phyloP scores from a whole-genome alignment of 2,113 vertebrate genomes.

The Rhinoderma darwinii region DNA sequence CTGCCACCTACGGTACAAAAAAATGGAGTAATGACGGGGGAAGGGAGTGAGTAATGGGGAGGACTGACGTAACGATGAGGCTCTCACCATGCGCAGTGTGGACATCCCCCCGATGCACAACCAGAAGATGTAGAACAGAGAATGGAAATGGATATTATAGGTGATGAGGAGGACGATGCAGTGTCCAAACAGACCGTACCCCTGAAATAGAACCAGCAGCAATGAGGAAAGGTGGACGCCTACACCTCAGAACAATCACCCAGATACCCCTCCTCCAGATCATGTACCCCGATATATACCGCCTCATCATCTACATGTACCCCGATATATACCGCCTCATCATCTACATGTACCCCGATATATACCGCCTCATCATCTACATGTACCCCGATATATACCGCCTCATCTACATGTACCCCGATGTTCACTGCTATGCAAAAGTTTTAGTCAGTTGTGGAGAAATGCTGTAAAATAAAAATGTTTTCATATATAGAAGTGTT shows the following conservation, averaged over 20 bases:
- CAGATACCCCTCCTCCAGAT: too few relatives aligned
- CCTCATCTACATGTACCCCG: background rate
- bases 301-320: background rate
- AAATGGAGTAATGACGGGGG: background rate
- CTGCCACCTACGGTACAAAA: conserved; percentile 81
- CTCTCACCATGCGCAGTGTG: conserved; percentile 91
- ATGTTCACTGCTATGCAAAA: too few relatives aligned
- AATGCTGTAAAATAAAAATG: too few relatives aligned
- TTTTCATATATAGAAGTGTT: too few relatives aligned
- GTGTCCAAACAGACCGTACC: conserved; percentile 95
- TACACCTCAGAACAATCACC: too few relatives aligned
- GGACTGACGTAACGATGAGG: background rate
- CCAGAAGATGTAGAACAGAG: conserved; percentile 96
- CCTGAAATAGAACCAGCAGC: conserved; percentile 73
- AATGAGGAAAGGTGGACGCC: background rate
- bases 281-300: too few relatives aligned
- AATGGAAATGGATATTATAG: conserved; percentile 97
- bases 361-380: conserved; percentile 55
- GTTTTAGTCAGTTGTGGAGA: too few relatives aligned
- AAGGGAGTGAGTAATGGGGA: too few relatives aligned
- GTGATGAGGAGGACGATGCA: conserved; percentile 92
- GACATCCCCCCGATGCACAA: conserved; percentile 89
- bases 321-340: background rate
- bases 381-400: background rate
- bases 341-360: conserved; percentile 59